These are phyloP conservation scores for Cheilosia pagana DNA, from an alignment of 2,888 invertebrate species.

Conservation along the genomic window DNA sequence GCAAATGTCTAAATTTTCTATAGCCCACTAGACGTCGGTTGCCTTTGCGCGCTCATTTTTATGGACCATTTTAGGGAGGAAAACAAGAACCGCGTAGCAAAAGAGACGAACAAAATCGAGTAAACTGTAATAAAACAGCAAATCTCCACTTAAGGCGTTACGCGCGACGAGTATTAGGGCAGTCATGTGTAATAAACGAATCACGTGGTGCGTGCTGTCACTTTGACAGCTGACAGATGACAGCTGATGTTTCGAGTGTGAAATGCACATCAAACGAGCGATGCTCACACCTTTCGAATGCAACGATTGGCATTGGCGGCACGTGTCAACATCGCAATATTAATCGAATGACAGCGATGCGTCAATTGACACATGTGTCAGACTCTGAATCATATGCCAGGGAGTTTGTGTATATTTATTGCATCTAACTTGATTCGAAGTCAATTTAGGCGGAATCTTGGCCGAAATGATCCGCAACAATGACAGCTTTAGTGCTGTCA, in stretches of 20 bases:
- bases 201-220: slow-evolving; percentile 1
- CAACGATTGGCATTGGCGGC: slow-evolving; percentile 14
- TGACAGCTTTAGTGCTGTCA: slow-evolving; percentile 22
- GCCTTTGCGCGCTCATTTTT: slow-evolving; percentile 9
- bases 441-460: slow-evolving; percentile 13
- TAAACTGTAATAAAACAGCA: slow-evolving; percentile 5
- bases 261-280: slow-evolving; percentile 6
- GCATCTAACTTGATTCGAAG: slow-evolving; percentile 8
- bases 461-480: slow-evolving; percentile 6
- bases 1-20: slow-evolving; percentile 46
- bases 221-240: slow-evolving; percentile 39
- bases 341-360: neutral
- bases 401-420: slow-evolving; percentile 9
- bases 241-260: slow-evolving; percentile 21
- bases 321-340: slow-evolving; percentile 5
- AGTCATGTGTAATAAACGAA: slow-evolving; percentile 39
- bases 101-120: neutral
- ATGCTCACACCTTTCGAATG: slow-evolving; percentile 1
- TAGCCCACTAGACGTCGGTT: slow-evolving; percentile 39
- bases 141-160: slow-evolving; percentile 27
- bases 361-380: neutral
- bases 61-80: slow-evolving; percentile 22
- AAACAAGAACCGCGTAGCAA: neutral
- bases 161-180: slow-evolving; percentile 23
- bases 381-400: neutral